phyloP scores from a whole-genome alignment of 2,888 invertebrate species.

The Rhingia rostrata region DNA sequence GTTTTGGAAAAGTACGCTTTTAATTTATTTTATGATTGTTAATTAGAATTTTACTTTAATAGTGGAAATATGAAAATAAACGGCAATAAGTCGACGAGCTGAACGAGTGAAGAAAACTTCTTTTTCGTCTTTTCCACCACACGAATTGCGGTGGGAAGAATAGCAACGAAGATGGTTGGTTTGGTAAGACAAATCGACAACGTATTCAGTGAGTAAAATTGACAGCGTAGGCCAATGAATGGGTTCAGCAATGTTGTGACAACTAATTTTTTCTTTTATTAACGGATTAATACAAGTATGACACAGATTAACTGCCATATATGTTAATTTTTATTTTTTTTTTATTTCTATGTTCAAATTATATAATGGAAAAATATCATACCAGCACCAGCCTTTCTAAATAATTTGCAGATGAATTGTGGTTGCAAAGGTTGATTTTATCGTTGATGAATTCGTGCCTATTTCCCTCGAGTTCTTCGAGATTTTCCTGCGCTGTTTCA shows the following conservation, averaged over 20 bases:
- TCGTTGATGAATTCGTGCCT: too few species aligned
- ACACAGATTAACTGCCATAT: too few species aligned
- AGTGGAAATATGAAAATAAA: constrained; percentile 72
- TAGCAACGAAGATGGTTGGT: constrained; percentile 48
- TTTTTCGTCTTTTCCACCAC: constrained; percentile 72
- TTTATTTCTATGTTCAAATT: too few species aligned
- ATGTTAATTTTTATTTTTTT: too few species aligned
- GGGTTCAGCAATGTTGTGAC: neutral
- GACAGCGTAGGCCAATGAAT: neutral
- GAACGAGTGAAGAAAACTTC: constrained; percentile 70
- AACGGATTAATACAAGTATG: too few species aligned
- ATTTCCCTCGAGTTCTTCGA: too few species aligned
- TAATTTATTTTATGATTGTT: constrained; percentile 58
- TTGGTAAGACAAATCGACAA: constrained; percentile 32
- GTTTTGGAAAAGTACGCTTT: constrained; percentile 54
- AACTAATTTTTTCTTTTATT: too few species aligned
- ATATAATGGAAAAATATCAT: too few species aligned
- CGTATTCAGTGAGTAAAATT: constrained; percentile 20
- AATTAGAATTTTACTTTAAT: constrained; percentile 61
- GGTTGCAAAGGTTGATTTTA: too few species aligned
- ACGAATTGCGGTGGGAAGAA: constrained; percentile 69
- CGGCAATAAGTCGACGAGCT: constrained; percentile 72
- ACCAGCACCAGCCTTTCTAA: too few species aligned
- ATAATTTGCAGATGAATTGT: too few species aligned
- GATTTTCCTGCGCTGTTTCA: too few species aligned